Conservation (phyloP, 2,888 invertebrate species). For the Parthenolecanium corni region DNA sequence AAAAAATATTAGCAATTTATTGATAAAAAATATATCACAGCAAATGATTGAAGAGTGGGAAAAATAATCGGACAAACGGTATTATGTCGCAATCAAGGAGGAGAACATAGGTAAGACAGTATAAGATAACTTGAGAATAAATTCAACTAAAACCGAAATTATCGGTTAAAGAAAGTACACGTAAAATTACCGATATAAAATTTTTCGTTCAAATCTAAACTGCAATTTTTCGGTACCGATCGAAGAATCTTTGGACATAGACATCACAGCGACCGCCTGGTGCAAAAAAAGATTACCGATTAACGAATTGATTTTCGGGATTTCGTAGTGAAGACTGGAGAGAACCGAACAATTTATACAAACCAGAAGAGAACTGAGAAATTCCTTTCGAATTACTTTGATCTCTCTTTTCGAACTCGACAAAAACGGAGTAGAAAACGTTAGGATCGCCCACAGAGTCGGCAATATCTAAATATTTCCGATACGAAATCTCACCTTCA, state of each 20-base stretch:
- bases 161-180: no score
- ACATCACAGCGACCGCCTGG: conserved; percentile 18
- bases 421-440: conserved; percentile 24
- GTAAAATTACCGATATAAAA: no score
- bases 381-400: conserved; percentile 1
- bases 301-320: neutral
- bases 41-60: no score
- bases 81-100: no score
- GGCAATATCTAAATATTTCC: conserved; percentile 23
- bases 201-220: no score
- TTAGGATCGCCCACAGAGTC: conserved; percentile 4
- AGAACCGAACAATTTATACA: neutral
- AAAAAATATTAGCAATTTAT: no score
- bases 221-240: conserved; percentile 4
- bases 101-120: no score
- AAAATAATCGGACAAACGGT: no score
- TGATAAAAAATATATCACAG: no score
- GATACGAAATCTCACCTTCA: conserved; percentile 18
- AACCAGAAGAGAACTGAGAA: conserved; percentile 6
- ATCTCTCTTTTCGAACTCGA: conserved; percentile 24
- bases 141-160: no score
- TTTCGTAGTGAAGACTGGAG: no score
- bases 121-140: no score
- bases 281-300: neutral
- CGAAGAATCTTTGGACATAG: conserved; percentile 9